A percentile compares a stretch with the other conserved stretches of the same genome.
Evolutionary conservation across 2,113 vertebrate genomes (phyloP).

Genomic region (Mirounga angustirostris): DNA sequence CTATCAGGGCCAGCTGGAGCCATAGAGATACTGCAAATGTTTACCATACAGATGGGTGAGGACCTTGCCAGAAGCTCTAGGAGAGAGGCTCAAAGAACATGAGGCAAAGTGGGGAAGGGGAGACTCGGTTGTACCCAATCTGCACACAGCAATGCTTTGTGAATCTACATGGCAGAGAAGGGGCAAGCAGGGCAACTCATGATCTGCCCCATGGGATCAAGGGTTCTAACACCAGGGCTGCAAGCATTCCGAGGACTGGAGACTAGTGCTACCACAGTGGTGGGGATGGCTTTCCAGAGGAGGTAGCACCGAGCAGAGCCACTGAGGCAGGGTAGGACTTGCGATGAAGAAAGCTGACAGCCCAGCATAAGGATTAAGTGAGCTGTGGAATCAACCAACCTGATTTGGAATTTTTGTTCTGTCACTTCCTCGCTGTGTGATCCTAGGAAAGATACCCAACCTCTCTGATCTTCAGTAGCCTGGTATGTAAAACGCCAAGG

Average conservation of each 20-base stretch:
- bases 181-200: not conserved
- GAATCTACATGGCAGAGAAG: not conserved
- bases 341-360: not conserved
- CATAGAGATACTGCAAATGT: not conserved
- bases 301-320: not conserved
- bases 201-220: not conserved
- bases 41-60: not conserved
- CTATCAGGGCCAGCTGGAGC: not conserved
- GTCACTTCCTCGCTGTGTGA: not conserved
- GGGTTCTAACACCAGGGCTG: not conserved
- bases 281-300: not conserved
- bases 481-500: not conserved
- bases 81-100: not conserved
- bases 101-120: not conserved
- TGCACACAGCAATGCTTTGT: not conserved
- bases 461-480: not conserved
- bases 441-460: not conserved
- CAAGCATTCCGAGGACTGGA: not conserved
- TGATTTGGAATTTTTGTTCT: not conserved
- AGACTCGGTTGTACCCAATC: not conserved
- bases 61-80: not conserved
- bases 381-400: not conserved
- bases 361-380: not conserved
- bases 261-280: accelerated
- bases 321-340: not conserved